Conservation (phyloP, 2,888 invertebrate genomes). For the Eupithecia vulgata region DNA sequence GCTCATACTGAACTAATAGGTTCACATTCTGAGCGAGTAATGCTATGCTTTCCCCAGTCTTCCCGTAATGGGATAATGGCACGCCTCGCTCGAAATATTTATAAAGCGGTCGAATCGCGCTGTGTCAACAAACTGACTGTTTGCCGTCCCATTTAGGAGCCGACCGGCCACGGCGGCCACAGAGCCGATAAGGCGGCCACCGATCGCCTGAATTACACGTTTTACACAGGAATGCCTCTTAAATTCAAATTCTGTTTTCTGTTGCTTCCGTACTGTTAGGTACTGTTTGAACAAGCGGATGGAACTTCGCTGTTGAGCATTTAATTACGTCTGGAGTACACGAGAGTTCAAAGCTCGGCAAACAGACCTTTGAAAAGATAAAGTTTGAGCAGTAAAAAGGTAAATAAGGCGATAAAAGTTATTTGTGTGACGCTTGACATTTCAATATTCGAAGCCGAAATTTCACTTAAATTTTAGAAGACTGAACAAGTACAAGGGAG, state of each 20-base stretch:
- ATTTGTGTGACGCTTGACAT: not conserved
- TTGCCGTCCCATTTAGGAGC: slow-evolving; percentile 72
- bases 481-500: slow-evolving; percentile 15
- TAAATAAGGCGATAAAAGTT: slow-evolving; percentile 14
- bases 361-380: slow-evolving; percentile 13
- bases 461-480: slow-evolving; percentile 16
- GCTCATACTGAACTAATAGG: slow-evolving; percentile 57
- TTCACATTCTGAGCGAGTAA: slow-evolving; percentile 70
- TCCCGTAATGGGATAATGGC: slow-evolving; percentile 78
- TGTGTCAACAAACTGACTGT: slow-evolving; percentile 76
- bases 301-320: slow-evolving; percentile 23
- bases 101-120: slow-evolving; percentile 75
- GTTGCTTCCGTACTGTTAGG: slow-evolving; percentile 31
- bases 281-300: slow-evolving; percentile 31
- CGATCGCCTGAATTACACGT: slow-evolving; percentile 40
- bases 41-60: slow-evolving; percentile 69
- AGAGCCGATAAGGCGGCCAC: slow-evolving; percentile 63
- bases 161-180: slow-evolving; percentile 46
- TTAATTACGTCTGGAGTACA: slow-evolving; percentile 18
- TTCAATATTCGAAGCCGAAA: slow-evolving; percentile 9
- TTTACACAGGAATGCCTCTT: slow-evolving; percentile 33
- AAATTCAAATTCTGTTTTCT: slow-evolving; percentile 31
- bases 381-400: slow-evolving; percentile 13
- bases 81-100: slow-evolving; percentile 76
- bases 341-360: slow-evolving; percentile 23